Base-by-base conservation (phyloP, 30 jellyfish, hydroid and myxozoan genomes). In the Clytia hemisphaerica region DNA sequence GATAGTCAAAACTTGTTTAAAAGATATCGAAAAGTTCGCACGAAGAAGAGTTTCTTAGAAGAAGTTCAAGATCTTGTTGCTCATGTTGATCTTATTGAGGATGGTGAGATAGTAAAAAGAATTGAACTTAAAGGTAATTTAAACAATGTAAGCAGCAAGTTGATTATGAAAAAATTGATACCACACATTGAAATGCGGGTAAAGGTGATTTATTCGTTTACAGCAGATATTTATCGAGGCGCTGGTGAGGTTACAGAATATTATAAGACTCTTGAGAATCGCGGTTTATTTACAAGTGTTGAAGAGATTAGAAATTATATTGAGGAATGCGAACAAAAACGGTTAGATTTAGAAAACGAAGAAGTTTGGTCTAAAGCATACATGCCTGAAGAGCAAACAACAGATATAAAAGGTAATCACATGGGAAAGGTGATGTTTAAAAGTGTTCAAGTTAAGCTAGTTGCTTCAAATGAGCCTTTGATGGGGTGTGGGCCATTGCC, bases 401-500 rank as follows among this genome's bases (percentile, higher is more conserved):
- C 35, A 4, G 63, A 37, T 4, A 4, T 33, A 7, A 64, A 6
- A 14, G 75, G 72, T 2, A 65, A 30, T 7, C 29, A 55, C 50
- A 42, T 37, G 44, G 79, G 60, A 67, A 67, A 22, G 75, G 38
- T 45, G 79, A n/a, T 31, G 35, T 67, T 67, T 25, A 42, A 31
- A 34, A 34, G 19, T 29, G 73, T 67, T 25, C 71, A 26, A 30
- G 29, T 55, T 42, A 55, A 55, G 50, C 24, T 55, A 36, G 44
- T 67, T 37, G 2, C 38, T 37, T 15, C 73, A 2, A 67, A 42
- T 12, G 77, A 67, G 30, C 79, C 79, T 37, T 29, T 67, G 61
- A 5, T 67, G 75, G 79, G 79, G 14, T 67, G 79, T 45, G 79
- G 75, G 2, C 79, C 79, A 12, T 29, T 67, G 22, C 79, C 79